A percentile compares a stretch with the other conserved stretches of the same genome.
These are phyloP conservation scores for Phodopus roborovskii DNA, from an alignment of 2,113 vertebrate genomes.

Conservation along the genomic window DNA sequence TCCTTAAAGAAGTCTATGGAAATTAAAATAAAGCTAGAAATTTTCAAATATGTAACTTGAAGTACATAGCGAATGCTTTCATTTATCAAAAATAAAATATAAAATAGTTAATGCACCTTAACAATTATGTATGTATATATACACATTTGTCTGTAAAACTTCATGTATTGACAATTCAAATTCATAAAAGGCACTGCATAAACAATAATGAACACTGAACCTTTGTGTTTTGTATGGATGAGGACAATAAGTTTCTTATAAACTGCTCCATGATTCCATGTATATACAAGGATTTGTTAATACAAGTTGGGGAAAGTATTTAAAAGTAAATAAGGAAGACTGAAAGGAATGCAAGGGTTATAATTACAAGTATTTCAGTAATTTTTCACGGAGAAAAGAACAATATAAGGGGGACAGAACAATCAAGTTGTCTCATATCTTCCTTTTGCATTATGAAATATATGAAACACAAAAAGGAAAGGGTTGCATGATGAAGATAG, in stretches of 20 bases:
- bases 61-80: not conserved
- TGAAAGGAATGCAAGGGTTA: not conserved
- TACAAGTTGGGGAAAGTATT: not conserved
- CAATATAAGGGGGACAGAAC: not conserved
- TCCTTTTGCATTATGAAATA: not conserved
- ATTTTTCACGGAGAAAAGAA: slow-evolving; percentile 2
- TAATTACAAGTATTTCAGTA: not conserved
- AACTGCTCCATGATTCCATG: not conserved
- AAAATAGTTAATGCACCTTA: not conserved
- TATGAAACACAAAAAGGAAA: not conserved
- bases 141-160: not conserved
- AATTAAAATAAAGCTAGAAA: slow-evolving; percentile 12
- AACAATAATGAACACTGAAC: not conserved
- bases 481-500: not conserved
- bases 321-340: not conserved
- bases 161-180: not conserved
- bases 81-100: slow-evolving; percentile 34
- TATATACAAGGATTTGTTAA: not conserved
- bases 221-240: not conserved
- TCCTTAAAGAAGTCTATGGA: slow-evolving; percentile 26
- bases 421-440: not conserved
- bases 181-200: not conserved
- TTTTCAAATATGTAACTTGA: not conserved
- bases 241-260: not conserved
- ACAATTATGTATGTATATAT: not conserved